Base-by-base conservation (phyloP, 1,140 invertebrate species). In the Oscheius sp. region DNA sequence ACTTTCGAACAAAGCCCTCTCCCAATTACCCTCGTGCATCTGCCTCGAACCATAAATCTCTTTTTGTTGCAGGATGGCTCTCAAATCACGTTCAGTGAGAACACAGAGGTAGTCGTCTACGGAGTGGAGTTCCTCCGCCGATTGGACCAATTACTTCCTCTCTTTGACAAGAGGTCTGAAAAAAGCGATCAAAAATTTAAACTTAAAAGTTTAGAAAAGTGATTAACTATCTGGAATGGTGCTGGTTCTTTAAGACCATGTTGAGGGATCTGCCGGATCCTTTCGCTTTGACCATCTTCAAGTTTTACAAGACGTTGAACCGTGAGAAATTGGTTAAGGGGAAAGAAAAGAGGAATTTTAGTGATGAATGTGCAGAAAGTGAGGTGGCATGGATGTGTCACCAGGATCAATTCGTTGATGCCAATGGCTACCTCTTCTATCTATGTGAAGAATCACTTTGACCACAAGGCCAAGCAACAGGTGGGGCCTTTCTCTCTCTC, bases 311-410 rank as follows among this genome's bases (percentile, higher is more conserved):
- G 38, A 83, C 78, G 42, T 38, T 83, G 42, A 83, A 83, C 62
- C 73, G 80, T 82, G 35, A 52, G 79, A 63, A 35, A n/a, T 42
- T 42, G n/a, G 31, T 38, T 71, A 35, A 32, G 28, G 52, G 20
- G 66, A 28, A 13, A 20, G 29, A 65, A 15, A 34, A 3, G 35
- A 65, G 18, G 7, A 20, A 68, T 73, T 82, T 59, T 58, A 82
- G 81, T 83, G 58, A 84, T 83, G 81, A 77, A 84, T 49, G 82
- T 83, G 3, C 82, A 80, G 62, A 83, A 83, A 68, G 76, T 83
- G 26, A 73, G 82, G 26, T 83, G 82, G 82, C 82, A 83, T 59
- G 82, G 82, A 4, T 83, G 82, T 62, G 82, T 83, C 18, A 84
- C 82, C 1, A 42, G 82, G 34, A 84, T 83, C 58, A 83, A 83